A percentile compares a stretch with the other conserved stretches of the same genome.
Conservation (phyloP, 1,140 invertebrate species). For the Sycophila sp. region DNA sequence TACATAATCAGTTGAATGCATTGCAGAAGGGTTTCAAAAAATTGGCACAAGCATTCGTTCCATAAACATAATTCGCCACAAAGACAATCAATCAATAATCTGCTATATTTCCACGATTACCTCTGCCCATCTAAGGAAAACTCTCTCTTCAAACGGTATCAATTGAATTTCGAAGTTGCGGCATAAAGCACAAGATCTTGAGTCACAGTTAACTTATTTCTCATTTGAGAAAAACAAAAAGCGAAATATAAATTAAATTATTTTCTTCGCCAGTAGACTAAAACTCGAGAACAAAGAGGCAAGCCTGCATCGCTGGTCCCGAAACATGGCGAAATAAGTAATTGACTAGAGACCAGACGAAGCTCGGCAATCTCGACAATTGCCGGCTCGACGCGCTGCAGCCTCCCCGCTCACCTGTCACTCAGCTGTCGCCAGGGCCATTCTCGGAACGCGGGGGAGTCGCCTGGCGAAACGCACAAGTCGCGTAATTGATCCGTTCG, state of each 20-base stretch:
- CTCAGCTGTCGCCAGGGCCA: conserved; percentile 54
- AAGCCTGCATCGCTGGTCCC: conserved; percentile 14
- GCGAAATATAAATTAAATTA: too few relatives aligned
- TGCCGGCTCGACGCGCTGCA: conserved; percentile 40
- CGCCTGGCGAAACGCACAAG: too few relatives aligned
- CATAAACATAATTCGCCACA: background rate
- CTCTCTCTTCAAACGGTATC: too few relatives aligned
- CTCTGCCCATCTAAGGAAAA: too few relatives aligned
- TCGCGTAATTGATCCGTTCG: too few relatives aligned
- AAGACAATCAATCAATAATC: background rate
- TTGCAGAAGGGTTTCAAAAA: too few relatives aligned
- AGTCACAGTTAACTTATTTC: background rate
- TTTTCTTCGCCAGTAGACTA: too few relatives aligned
- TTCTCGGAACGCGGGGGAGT: too few relatives aligned
- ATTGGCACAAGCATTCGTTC: too few relatives aligned
- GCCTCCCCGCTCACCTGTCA: conserved; percentile 55
- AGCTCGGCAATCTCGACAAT: conserved; percentile 47
- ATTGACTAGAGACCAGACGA: conserved; percentile 42
- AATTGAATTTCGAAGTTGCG: too few relatives aligned
- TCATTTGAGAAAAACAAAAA: background rate
- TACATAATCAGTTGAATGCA: too few relatives aligned
- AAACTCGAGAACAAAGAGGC: background rate
- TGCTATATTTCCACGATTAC: background rate
- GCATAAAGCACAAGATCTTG: background rate
- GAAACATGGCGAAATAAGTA: conserved; percentile 49